Conservation (phyloP, 2,888 invertebrate species). For the Colletes collaris region DNA sequence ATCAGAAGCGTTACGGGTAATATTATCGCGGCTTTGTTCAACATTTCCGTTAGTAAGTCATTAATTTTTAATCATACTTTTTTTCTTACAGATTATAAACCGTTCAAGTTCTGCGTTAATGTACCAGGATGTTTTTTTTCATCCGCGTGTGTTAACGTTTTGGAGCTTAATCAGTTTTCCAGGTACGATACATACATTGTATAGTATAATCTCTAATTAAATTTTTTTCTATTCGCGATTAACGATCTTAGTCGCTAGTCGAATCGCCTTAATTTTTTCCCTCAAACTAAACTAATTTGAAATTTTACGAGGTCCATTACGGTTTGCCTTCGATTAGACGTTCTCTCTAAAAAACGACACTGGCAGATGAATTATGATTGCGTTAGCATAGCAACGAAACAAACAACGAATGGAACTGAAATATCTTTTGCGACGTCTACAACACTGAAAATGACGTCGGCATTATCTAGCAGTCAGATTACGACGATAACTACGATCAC, state of each 20-base stretch:
- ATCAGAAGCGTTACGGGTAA: conserved; percentile 70
- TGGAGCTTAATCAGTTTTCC: conserved; percentile 72
- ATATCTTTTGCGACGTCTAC: conserved; percentile 18
- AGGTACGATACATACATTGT: conserved; percentile 61
- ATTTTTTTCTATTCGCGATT: neutral
- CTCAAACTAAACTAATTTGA: no score
- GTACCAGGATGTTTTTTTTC: conserved; percentile 77
- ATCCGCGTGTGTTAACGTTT: conserved; percentile 72
- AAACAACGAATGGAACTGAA: conserved; percentile 10
- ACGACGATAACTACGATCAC: conserved; percentile 7
- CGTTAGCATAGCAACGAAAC: conserved; percentile 67
- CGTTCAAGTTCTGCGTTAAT: conserved; percentile 71
- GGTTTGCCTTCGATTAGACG: conserved; percentile 72
- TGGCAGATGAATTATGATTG: conserved; percentile 78
- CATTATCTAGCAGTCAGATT: neutral
- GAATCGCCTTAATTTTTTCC: no score
- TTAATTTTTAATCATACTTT: neutral
- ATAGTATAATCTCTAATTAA: neutral
- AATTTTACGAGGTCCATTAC: conserved; percentile 70
- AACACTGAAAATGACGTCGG: conserved; percentile 10
- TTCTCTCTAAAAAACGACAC: conserved; percentile 69
- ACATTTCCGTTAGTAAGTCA: neutral
- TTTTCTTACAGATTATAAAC: conserved; percentile 69
- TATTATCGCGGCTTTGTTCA: neutral
- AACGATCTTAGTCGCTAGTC: no score